Evolutionary conservation across 2,113 vertebrate genomes (phyloP).

Genomic region (Prunella himalayana): DNA sequence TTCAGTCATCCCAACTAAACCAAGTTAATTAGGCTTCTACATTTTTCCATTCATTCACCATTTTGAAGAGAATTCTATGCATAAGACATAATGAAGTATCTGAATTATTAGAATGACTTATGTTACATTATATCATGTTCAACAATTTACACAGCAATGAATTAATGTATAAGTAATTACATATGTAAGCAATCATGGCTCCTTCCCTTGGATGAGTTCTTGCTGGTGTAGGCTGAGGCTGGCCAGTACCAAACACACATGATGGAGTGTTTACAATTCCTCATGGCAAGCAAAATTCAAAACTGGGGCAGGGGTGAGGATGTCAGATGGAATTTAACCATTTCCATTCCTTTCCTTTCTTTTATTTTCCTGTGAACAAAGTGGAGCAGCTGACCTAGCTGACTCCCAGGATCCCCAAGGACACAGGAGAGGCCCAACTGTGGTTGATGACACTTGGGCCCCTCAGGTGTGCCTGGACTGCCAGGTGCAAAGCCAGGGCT

Average conservation of each 20-base stretch:
- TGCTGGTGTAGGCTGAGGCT: not conserved
- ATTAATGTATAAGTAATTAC: not conserved
- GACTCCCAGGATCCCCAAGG: too few species aligned
- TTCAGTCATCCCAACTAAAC: not conserved
- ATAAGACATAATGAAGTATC: not conserved
- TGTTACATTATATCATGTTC: not conserved
- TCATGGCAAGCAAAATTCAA: not conserved
- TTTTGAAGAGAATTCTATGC: not conserved
- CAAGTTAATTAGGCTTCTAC: not conserved
- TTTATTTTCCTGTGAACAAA: not conserved
- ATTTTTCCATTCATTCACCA: not conserved
- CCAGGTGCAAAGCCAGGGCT: not conserved
- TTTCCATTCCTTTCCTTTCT: not conserved
- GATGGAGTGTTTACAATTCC: not conserved
- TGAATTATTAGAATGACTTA: not conserved
- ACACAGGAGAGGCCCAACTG: not conserved
- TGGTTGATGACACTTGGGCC: accelerated
- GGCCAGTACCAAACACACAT: not conserved
- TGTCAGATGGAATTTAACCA: not conserved
- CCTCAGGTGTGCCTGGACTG: accelerated
- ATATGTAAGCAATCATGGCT: not conserved
- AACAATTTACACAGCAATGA: not conserved
- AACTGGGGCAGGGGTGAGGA: not conserved
- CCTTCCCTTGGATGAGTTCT: not conserved
- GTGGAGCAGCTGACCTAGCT: not conserved